Evolutionary conservation across 2,888 invertebrate species (phyloP).

Genomic region (Platerodrilus igneus): DNA sequence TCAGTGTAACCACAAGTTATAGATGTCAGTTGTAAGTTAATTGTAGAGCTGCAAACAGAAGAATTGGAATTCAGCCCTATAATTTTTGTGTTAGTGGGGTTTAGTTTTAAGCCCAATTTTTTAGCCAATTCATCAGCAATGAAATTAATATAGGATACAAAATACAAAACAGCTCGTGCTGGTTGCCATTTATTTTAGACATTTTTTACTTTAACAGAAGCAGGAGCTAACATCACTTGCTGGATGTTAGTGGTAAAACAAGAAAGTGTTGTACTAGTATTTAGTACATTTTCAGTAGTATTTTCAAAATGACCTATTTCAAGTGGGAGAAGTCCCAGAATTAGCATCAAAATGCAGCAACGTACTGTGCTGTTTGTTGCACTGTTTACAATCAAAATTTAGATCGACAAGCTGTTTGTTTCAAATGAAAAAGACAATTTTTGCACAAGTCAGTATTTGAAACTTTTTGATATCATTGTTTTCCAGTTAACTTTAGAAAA

Average conservation of each 20-base stretch:
- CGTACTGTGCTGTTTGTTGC: constrained; percentile 4
- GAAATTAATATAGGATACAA: too few relatives aligned
- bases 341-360: constrained; percentile 4
- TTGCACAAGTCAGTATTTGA: background rate
- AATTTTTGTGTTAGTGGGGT: too few relatives aligned
- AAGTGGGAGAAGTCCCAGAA: too few relatives aligned
- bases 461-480: background rate
- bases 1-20: too few relatives aligned
- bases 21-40: too few relatives aligned
- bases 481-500: background rate
- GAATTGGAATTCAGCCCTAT: too few relatives aligned
- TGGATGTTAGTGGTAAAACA: background rate
- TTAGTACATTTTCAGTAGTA: too few relatives aligned
- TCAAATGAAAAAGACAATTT: background rate
- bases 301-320: too few relatives aligned
- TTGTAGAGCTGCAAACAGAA: too few relatives aligned
- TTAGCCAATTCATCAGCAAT: too few relatives aligned
- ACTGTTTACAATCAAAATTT: constrained; percentile 5
- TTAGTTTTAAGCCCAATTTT: too few relatives aligned
- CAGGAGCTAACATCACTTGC: constrained; percentile 9
- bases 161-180: constrained; percentile 8
- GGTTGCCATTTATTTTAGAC: background rate
- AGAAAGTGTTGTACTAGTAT: too few relatives aligned
- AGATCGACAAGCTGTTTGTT: background rate
- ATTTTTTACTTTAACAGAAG: constrained; percentile 3